phyloP scores from a whole-genome alignment of 2,888 invertebrate genomes.

The Petrolisthes cinctipes region DNA sequence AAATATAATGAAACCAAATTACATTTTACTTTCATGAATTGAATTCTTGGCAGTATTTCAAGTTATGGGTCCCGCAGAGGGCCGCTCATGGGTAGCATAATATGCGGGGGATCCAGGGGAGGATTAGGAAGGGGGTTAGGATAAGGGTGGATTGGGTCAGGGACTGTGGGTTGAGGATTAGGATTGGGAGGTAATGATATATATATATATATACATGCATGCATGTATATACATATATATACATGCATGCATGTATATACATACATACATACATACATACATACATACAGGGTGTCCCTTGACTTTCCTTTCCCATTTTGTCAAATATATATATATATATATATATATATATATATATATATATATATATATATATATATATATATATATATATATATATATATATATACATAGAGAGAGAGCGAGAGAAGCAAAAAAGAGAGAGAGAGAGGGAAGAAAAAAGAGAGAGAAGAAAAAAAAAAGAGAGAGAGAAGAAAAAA shows the following conservation, averaged over 20 bases:
- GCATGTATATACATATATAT: constrained; percentile 22
- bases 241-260: neutral
- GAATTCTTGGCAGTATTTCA: no score
- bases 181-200: no score
- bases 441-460: neutral
- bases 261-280: neutral
- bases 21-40: no score
- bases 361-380: neutral
- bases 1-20: no score
- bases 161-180: no score
- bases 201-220: no score
- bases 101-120: no score
- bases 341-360: neutral
- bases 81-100: no score
- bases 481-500: neutral
- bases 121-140: no score
- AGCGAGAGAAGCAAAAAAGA: neutral
- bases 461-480: neutral
- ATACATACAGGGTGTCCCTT: no score
- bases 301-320: neutral
- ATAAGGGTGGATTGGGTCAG: no score
- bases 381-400: neutral
- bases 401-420: neutral
- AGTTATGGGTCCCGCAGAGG: no score
- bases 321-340: neutral